Evolutionary conservation across 2,888 invertebrate species (phyloP), one percentile per base, ranked within the genome.

Genomic region (Hecatera dysodea): DNA sequence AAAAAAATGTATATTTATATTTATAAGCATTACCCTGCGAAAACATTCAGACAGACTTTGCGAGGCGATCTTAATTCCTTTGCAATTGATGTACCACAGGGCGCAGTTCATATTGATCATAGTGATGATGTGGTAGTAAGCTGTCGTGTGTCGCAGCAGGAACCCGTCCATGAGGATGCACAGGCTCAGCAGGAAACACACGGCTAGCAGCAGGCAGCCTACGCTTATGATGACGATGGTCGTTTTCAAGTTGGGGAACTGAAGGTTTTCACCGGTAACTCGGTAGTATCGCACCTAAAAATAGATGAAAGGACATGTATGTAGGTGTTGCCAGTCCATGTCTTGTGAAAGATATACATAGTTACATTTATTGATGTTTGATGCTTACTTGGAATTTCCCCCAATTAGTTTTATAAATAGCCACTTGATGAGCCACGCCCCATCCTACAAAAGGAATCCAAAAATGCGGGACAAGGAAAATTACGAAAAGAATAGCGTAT

Each of bases 91-190:
- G 84, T 97, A 97, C 97, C 97, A 97, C 3, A 97, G 92, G 0
- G 97, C 97, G 75, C 97, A 97, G 87, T 97, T 97, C 97, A 97
- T 97, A 83, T 97, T 97, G 62, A 97, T 97, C 97, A 97, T 97
- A 0, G 96, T 97, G 44, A 97, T 97, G 57, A 97, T 97, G 82
- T 97, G 97, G 85, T 96, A 96, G 86, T 97, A 97, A 0, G 97
- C 97, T 1, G 92, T 88, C 0, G 97, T 97, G 82, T 97, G 97
- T 86, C 96, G 96, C 17, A 97, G 87, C 5, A 97, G 96, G 88
- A 97, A 97, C 0, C 97, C 97, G 57, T 97, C 97, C 71, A 97
- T 87, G 19, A 97, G 89, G 4, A 96, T 96, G 77, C 96, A 97
- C 1, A 97, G 91, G 39, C 97, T 96, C 24, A 97, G 90, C 36